Base-by-base conservation (phyloP, 2,113 vertebrate genomes). In the Casuarius casuarius region DNA sequence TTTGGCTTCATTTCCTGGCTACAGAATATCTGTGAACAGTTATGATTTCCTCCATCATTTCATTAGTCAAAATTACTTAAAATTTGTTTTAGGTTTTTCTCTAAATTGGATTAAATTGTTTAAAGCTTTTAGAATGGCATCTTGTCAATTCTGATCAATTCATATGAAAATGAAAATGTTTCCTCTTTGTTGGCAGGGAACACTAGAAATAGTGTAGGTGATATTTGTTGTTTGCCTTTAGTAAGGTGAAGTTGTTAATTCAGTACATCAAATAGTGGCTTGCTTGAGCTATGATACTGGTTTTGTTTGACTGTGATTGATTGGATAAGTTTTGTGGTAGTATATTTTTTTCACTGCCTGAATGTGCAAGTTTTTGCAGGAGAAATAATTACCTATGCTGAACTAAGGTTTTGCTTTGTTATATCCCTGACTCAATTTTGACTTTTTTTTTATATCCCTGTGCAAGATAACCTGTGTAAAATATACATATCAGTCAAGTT, bases 1-100 rank as follows among this genome's bases (percentile, higher is more conserved):
- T 94, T 95, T 95, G 93, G 82, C 95, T 96, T 93, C 33, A 66
- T 95, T 95, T 95, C 89, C 90, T 96, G 78, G 82, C 93, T 88
- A 35, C 70, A 84, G 56, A 94, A 48, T 84, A 84, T 94, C 87
- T 94, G 89, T 54, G 92, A 94, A 81, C 77, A 88, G 87, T 94
- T 97, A 94, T 87, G 74, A 94, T 95, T 97, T 92, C 78, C 67
- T 92, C 67, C 84, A 80, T 96, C 73, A 71, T 94, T 94, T 75
- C 78, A 94, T 96, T 97, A 89, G 84, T 89, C 0, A 0, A 89
- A 94, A 95, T 89, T 46, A 83, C 71, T 85, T 87, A 59, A 72
- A 79, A 89, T 83, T 91, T 89, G 26, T 3, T 76, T 48, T 48
- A 29, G 59, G 20, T 82, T 95, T 94, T 90, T 23, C 52, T 54